A percentile compares a stretch with the other conserved stretches of the same genome.
phyloP scores from a whole-genome alignment of 2,888 invertebrate species.

The Lithophane ornitopus region DNA sequence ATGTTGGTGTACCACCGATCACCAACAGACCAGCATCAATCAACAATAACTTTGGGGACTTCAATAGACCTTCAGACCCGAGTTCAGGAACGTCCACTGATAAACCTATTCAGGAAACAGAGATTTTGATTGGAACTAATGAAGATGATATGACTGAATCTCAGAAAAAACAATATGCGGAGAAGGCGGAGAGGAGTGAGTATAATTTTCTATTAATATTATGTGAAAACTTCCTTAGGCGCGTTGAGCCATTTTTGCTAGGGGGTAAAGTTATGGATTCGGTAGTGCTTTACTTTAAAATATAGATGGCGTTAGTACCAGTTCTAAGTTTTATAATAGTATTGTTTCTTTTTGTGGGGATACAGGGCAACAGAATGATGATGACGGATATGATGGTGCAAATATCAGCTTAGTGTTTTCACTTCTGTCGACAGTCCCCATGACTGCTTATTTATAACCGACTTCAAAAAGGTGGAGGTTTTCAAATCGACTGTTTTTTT shows the following conservation, averaged over 20 bases:
- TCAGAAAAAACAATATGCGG: conserved; percentile 77
- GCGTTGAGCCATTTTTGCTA: no score
- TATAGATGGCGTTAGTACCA: no score
- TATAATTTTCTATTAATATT: conserved; percentile 37
- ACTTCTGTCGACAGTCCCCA: no score
- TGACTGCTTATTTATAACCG: no score
- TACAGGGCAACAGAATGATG: no score
- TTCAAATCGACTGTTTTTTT: no score
- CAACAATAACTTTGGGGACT: conserved; percentile 40
- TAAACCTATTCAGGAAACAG: conserved; percentile 65
- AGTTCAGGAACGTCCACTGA: background rate
- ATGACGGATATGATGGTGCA: no score
- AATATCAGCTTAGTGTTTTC: no score
- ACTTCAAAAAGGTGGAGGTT: no score
- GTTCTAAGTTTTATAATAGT: no score
- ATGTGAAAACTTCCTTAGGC: background rate
- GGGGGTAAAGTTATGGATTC: no score
- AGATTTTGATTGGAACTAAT: conserved; percentile 77
- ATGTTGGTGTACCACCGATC: conserved; percentile 78
- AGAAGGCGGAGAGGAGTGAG: conserved; percentile 83
- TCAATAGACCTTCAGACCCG: conserved; percentile 7
- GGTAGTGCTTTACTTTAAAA: background rate
- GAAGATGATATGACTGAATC: conserved; percentile 80
- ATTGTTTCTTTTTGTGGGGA: no score
- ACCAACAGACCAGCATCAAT: conserved; percentile 78